A percentile compares a stretch with the other conserved stretches of the same genome.
phyloP scores from a whole-genome alignment of 2,113 vertebrate genomes.

The Ciconia maguari region DNA sequence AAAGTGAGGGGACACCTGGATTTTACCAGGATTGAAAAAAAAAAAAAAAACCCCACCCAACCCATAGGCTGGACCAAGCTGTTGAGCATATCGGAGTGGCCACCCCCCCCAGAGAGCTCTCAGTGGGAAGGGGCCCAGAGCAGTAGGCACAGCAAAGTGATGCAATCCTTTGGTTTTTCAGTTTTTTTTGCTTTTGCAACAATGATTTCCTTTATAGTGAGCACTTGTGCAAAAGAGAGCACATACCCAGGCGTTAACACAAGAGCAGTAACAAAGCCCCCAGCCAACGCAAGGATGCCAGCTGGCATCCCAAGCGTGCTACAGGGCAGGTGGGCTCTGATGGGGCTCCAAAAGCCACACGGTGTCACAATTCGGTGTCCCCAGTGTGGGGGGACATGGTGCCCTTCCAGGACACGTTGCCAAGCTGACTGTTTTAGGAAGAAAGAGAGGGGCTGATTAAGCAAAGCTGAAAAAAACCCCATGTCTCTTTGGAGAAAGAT shows the following conservation, averaged over 20 bases:
- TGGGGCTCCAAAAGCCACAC: neutral
- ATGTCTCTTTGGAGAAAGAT: accelerated
- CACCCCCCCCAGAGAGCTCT: accelerated
- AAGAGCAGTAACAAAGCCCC: neutral
- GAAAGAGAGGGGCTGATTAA: neutral
- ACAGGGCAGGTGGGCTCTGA: accelerated
- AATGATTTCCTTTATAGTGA: neutral
- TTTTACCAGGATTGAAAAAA: neutral
- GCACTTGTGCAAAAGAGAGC: neutral
- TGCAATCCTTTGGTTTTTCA: neutral
- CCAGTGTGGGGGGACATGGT: accelerated
- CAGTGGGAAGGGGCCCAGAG: accelerated
- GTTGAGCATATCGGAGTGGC: accelerated
- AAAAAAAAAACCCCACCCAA: too few relatives aligned
- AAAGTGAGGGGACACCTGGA: neutral
- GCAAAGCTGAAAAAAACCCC: neutral
- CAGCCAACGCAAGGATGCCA: accelerated
- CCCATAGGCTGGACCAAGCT: neutral
- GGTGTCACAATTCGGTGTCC: too few relatives aligned
- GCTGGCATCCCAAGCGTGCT: accelerated
- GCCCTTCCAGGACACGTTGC: accelerated
- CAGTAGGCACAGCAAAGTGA: neutral
- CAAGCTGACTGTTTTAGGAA: accelerated
- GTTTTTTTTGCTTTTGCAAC: neutral
- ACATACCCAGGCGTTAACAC: too few relatives aligned